Percentiles rank a stretch among this genome's conserved stretches.
Conservation (phyloP, 2,113 vertebrate genomes). For the Rattus norvegicus region GRCr8 NC_086024.1:55933001-55933500, state of each 20-base stretch:
- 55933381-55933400: not conserved
- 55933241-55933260: not conserved
- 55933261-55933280: not conserved
- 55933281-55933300: not conserved
- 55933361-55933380: not conserved
- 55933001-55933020: constrained; percentile 7
- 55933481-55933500: constrained; percentile 13
- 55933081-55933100: not conserved
- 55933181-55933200: not conserved
- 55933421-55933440: not conserved
- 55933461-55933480: not conserved
- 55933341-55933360: not conserved
- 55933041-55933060: not conserved
- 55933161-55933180: not conserved
- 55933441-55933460: not conserved
- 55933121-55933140: not conserved
- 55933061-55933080: not conserved
- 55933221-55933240: not conserved
- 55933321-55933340: not conserved
- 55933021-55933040: no score
- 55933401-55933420: not conserved
- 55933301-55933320: not conserved
- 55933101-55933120: not conserved
- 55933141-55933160: not conserved
- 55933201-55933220: not conserved